Conservation (phyloP, 2,888 invertebrate genomes). For the Aromia moschata region DNA sequence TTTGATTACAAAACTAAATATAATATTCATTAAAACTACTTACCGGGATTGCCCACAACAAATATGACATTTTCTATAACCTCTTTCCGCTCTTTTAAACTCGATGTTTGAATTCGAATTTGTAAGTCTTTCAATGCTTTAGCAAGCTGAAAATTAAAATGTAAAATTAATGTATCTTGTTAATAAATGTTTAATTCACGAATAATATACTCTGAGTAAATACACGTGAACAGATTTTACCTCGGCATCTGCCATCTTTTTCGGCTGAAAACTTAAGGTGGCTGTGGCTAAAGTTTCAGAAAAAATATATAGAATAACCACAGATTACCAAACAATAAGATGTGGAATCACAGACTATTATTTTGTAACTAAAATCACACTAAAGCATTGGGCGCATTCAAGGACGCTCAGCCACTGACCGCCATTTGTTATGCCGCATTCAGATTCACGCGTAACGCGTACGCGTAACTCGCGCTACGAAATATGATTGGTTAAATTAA, state of each 20-base stretch:
- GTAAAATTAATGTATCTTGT: constrained; percentile 21
- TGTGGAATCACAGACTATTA: too few relatives aligned
- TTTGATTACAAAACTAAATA: too few relatives aligned
- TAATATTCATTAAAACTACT: constrained; percentile 46
- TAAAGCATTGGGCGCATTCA: too few relatives aligned
- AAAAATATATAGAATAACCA: too few relatives aligned
- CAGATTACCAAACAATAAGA: too few relatives aligned
- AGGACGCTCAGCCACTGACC: too few relatives aligned
- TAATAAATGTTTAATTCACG: constrained; percentile 31
- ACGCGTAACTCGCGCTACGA: too few relatives aligned
- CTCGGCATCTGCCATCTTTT: constrained; percentile 65
- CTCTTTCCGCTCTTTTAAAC: constrained; percentile 74
- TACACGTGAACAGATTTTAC: constrained; percentile 67
- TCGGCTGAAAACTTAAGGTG: neutral
- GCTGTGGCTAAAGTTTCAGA: too few relatives aligned
- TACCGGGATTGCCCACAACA: constrained; percentile 80
- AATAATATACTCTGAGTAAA: constrained; percentile 41
- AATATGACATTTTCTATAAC: constrained; percentile 74
- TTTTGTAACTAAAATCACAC: too few relatives aligned
- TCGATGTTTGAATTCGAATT: constrained; percentile 76
- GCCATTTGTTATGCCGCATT: too few relatives aligned
- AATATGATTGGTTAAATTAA: too few relatives aligned
- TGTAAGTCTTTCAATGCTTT: constrained; percentile 79
- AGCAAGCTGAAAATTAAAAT: constrained; percentile 67
- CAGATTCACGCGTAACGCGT: too few relatives aligned